phyloP scores from a whole-genome alignment of 35 echinoderm and acorn worm genomes.

The Strongylocentrotus purpuratus region DNA sequence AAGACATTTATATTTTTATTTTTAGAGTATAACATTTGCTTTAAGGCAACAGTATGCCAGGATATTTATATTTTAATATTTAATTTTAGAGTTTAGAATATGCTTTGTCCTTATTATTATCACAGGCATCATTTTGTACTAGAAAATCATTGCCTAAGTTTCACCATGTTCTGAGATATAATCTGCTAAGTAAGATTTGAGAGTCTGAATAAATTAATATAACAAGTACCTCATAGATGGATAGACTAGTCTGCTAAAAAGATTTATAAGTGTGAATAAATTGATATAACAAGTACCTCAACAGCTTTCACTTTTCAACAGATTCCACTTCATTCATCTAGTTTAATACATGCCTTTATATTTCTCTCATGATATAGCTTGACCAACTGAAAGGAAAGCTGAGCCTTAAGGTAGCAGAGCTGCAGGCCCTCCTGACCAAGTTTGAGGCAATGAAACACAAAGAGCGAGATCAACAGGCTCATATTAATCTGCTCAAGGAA shows the following conservation, averaged over 20 bases:
- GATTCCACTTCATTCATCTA: conserved; percentile 31
- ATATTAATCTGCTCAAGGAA: conserved; percentile 92
- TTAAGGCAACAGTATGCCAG: no score
- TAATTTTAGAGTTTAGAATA: no score
- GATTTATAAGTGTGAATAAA: background rate
- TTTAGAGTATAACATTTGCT: no score
- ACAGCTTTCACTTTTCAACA: background rate
- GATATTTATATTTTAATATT: no score
- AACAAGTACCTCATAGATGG: background rate
- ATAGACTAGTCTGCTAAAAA: background rate
- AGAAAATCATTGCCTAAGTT: no score
- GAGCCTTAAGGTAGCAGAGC: conserved; percentile 69
- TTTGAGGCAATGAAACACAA: conserved; percentile 80
- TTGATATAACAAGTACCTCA: background rate
- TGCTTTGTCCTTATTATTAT: no score
- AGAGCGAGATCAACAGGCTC: conserved; percentile 88
- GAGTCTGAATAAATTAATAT: background rate
- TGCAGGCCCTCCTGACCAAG: conserved; percentile 92
- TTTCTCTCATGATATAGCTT: conserved; percentile 44
- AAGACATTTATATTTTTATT: no score
- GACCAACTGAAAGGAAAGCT: conserved; percentile 81
- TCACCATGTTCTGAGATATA: no score
- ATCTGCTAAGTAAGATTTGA: background rate
- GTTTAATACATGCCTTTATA: background rate
- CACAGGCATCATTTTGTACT: no score